Evolutionary conservation across 2,113 vertebrate genomes (phyloP).

Genomic region (Anser brachyrhynchus): DNA sequence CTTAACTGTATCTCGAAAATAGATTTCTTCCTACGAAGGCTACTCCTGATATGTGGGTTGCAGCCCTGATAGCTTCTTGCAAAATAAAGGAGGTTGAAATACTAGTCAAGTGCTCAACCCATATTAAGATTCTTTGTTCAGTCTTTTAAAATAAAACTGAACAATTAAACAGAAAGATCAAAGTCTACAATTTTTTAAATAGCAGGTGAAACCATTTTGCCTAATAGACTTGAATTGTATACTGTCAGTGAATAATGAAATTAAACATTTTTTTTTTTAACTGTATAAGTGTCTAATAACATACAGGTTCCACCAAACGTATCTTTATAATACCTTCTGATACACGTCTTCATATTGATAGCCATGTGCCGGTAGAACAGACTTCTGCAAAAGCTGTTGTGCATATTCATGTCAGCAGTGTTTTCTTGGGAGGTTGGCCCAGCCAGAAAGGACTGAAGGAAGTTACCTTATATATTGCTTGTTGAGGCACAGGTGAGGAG

Average conservation of each 20-base stretch:
- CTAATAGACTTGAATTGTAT: neutral
- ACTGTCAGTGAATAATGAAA: neutral
- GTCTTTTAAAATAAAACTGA: neutral
- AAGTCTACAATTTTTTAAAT: slow-evolving; percentile 18
- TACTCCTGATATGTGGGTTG: neutral
- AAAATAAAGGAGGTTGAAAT: slow-evolving; percentile 21
- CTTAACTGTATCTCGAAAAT: slow-evolving; percentile 50
- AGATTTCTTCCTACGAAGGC: slow-evolving; percentile 26
- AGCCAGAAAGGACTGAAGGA: fast-evolving
- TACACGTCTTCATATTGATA: neutral
- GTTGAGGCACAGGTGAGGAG: neutral
- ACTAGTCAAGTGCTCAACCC: neutral
- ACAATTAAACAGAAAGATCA: neutral
- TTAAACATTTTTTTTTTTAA: neutral
- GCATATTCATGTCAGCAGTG: neutral
- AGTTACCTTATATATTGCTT: neutral
- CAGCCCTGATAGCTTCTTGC: slow-evolving; percentile 37
- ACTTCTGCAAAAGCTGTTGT: neutral
- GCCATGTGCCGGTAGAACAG: neutral
- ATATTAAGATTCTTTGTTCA: slow-evolving; percentile 21
- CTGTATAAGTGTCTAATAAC: neutral
- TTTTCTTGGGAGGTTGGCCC: neutral
- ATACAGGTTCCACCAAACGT: neutral
- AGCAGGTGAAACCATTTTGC: slow-evolving; percentile 21
- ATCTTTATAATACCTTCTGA: neutral